phyloP scores from a whole-genome alignment of 2,797 vertebrate genomes.

The Crax fasciolata region DNA sequence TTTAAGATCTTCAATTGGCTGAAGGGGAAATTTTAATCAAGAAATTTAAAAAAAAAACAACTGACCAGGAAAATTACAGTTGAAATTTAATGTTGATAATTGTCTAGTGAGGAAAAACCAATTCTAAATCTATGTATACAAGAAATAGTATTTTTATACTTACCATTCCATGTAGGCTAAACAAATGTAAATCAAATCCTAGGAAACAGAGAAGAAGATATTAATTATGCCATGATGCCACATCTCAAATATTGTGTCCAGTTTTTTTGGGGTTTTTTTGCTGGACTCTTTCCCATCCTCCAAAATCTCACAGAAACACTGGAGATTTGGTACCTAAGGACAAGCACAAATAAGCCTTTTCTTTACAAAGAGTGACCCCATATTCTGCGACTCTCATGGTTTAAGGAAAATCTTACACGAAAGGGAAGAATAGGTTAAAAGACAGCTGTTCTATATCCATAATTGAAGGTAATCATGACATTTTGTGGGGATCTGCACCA shows the following conservation, averaged over 20 bases:
- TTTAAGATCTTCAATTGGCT: background rate
- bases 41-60: background rate
- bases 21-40: background rate
- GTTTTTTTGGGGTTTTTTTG: background rate
- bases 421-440: background rate
- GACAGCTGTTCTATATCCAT: background rate
- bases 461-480: background rate
- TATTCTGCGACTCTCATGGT: background rate
- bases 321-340: background rate
- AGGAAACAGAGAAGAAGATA: background rate
- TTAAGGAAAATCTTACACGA: background rate
- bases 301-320: background rate
- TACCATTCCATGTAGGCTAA: background rate
- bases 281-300: background rate
- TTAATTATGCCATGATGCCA: background rate
- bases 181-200: background rate
- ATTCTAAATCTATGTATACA: background rate
- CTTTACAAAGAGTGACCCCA: background rate
- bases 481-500: background rate
- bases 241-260: background rate
- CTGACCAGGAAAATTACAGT: background rate
- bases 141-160: background rate
- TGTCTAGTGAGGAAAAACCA: background rate
- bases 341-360: background rate
- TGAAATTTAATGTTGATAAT: background rate